Base-by-base conservation (phyloP, 2,113 vertebrate genomes). In the Ailurus styani region DNA sequence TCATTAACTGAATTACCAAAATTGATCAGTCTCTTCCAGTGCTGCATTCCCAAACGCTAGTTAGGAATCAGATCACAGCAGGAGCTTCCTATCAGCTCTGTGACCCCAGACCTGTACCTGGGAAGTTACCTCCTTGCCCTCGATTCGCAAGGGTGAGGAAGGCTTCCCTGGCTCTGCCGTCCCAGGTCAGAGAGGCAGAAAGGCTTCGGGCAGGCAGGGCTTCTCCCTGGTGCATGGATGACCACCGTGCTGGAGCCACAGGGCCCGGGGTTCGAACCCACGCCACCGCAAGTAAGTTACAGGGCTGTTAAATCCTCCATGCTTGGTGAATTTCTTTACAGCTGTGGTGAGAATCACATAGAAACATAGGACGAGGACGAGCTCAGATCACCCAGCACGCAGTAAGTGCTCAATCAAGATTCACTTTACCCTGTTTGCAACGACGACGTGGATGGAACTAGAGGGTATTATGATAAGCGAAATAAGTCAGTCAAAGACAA, bases 221-320 rank as follows among this genome's bases (percentile, higher is more conserved):
- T 66, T 45, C 14, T 15, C n/a, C 12, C 34, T 1, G 10, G 29
- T 21, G 23, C 55, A 14, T 0, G 2, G 0, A 85, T 17, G 34
- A 68, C 0, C 12, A 37, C 17, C 0, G 0, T 29, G 47, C 55
- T 81, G 20, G 23, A 77, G 37, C 45, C 15, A 12, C 7, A 66
- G 18, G 75, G 8, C 31, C 25, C 25, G 2, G 1, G 29, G 12
- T 57, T 96, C 37, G n/a, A 75, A 57, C 34, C 47, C 79, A 92
- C 9, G 15, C 47, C 21, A 15, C 47, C 37, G 21, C 0, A 0
- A 9, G 31, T 50, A 87, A n/a, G 73, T 21, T 54, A 31, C 1
- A 0, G 34, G 0, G 1, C 5, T 3, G 18, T 6, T 31, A 64
- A 72, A 17, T 29, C 42, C 57, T 1, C 10, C 14, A 29, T 4